phyloP scores from a whole-genome alignment of 30 jellyfish, hydroid and myxozoan genomes.

The Aurelia sp. region DNA sequence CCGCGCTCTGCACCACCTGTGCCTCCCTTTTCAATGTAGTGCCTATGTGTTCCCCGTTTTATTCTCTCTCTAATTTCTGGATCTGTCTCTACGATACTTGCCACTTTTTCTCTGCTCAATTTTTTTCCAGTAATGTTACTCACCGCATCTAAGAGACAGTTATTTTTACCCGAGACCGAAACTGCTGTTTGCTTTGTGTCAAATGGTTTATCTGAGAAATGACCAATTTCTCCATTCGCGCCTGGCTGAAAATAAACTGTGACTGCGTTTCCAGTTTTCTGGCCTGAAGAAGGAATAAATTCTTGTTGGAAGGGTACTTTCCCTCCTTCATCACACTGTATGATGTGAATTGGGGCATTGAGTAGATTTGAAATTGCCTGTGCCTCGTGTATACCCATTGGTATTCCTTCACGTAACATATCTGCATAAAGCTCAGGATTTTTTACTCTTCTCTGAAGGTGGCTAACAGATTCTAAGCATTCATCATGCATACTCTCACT shows the following conservation, averaged over 20 bases:
- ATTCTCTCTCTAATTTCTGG: conserved; percentile 6
- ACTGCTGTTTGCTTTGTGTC: background rate
- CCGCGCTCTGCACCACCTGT: conserved; percentile 25
- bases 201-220: conserved; percentile 17
- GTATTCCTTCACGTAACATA: background rate
- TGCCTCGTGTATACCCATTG: conserved; percentile 43
- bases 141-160: conserved; percentile 13
- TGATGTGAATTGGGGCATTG: background rate
- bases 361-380: conserved; percentile 2
- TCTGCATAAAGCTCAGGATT: conserved; percentile 26
- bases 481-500: conserved; percentile 5
- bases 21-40: conserved; percentile 19
- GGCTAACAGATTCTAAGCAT: background rate
- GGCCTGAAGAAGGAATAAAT: conserved; percentile 6
- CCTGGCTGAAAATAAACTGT: conserved; percentile 5
- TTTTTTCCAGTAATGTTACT: background rate
- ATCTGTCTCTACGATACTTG: background rate
- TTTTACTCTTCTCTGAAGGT: conserved; percentile 9
- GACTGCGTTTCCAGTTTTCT: background rate
- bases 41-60: conserved; percentile 12
- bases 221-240: conserved; percentile 3
- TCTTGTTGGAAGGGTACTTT: background rate
- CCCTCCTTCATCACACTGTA: conserved; percentile 15
- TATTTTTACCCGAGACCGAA: conserved; percentile 7
- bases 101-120: background rate